These are phyloP conservation scores for Frankliniella intonsa DNA, from an alignment of 2,888 invertebrate genomes.

Conservation along the genomic window DNA sequence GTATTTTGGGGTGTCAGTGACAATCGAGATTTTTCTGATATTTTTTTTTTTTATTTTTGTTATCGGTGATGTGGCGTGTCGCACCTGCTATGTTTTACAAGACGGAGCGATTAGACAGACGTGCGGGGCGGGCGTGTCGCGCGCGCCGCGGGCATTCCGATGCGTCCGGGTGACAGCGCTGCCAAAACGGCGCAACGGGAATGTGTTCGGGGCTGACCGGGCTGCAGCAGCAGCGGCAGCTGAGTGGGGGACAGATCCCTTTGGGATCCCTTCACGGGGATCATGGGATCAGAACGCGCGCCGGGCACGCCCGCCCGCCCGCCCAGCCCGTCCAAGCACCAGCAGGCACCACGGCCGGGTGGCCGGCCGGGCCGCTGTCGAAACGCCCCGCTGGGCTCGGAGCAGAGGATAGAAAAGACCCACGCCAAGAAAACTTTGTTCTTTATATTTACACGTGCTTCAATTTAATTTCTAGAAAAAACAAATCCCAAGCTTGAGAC, in stretches of 20 bases:
- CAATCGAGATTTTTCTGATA: too few relatives aligned
- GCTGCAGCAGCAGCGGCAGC: neutral
- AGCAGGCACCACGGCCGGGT: too few relatives aligned
- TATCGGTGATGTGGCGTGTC: too few relatives aligned
- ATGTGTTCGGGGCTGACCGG: neutral
- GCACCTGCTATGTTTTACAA: too few relatives aligned
- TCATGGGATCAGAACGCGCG: neutral
- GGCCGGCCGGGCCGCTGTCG: neutral
- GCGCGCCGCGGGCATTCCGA: neutral
- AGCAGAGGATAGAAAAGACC: neutral
- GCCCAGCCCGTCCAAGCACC: neutral
- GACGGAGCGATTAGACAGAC: too few relatives aligned
- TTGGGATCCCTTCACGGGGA: neutral
- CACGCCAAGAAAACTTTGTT: neutral
- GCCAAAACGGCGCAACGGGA: neutral
- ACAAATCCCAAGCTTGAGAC: too few relatives aligned
- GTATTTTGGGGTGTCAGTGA: too few relatives aligned
- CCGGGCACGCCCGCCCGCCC: too few relatives aligned
- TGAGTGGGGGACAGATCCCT: neutral
- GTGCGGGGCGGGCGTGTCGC: too few relatives aligned
- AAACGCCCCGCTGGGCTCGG: neutral
- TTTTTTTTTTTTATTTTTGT: too few relatives aligned
- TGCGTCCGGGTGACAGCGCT: neutral
- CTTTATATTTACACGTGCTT: too few relatives aligned
- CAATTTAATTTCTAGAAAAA: too few relatives aligned